Base-by-base conservation (phyloP, 2,888 invertebrate genomes). In the Pycnomerus fuliginosus region DNA sequence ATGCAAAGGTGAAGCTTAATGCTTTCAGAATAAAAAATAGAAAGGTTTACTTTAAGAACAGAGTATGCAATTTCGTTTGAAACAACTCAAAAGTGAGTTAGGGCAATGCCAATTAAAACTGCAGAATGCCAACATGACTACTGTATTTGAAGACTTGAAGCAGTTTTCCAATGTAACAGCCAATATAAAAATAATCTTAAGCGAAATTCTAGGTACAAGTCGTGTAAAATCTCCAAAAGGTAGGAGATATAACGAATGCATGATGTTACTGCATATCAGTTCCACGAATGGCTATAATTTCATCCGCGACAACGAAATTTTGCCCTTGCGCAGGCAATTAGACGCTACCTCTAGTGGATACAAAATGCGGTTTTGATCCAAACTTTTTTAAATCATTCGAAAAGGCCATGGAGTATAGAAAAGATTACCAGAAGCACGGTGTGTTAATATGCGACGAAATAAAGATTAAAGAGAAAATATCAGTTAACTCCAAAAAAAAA, bases 371-470 rank as follows among this genome's bases (percentile, higher is more conserved):
- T 5, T 39, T 53, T 17, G 48, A 46, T 35, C 8, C 15, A 25
- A 27, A 38, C 3, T 48, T 50, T 17, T 44, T 50, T 10, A 27
- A 34, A 16, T 11, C 50, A 7, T 37, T 51, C 8, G 20, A 35
- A 29, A 29, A 14, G n/a, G 31, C 14, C 15, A 40, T 44, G 23
- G 16, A 8, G 12, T 23, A 22, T 7, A 42, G 45, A 31, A 31
- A 41, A 20, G 32, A 48, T n/a, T 42, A 39, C 23, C 35, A 44
- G 10, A 22, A 22, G 15, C 47, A 52, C 16, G 51, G 45, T 13
- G 23, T 49, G 2, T 10, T 54, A 10, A 11, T 53, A n/a, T 25
- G 53, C 5, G 52, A 51, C 28, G 51, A 53, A 23, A 55, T 55
- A 15, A 3, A 34, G 13, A 40, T 47, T 2, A 34, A 46, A 15